phyloP scores from a whole-genome alignment of 2,113 vertebrate genomes.

The Arenaria interpres region DNA sequence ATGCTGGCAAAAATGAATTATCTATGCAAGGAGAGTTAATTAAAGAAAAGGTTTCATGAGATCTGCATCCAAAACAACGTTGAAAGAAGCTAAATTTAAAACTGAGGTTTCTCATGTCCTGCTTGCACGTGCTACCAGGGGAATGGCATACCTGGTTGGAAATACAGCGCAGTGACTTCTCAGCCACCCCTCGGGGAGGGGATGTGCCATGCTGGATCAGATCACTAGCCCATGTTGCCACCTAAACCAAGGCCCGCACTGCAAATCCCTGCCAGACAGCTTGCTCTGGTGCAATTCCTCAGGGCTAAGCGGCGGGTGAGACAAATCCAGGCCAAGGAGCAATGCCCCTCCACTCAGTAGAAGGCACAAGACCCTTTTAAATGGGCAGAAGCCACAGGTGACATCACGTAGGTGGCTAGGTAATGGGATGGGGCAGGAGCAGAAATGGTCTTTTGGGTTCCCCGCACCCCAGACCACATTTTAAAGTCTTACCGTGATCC shows the following conservation, averaged over 20 bases:
- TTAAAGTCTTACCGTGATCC: neutral
- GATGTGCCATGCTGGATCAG: neutral
- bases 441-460: neutral
- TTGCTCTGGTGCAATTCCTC: neutral
- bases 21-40: conserved; percentile 13
- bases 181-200: neutral
- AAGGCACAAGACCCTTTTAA: neutral
- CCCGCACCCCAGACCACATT: neutral
- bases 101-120: neutral
- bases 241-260: neutral
- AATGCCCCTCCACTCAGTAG: neutral
- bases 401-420: neutral
- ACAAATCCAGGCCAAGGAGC: neutral
- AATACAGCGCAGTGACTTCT: neutral
- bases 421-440: neutral
- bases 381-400: neutral
- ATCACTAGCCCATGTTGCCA: neutral
- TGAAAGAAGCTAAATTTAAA: neutral
- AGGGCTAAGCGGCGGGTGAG: neutral
- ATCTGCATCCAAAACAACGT: neutral
- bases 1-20: neutral
- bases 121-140: neutral
- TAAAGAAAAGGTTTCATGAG: neutral
- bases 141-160: neutral
- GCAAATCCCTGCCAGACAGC: neutral